Base-by-base conservation (phyloP, 2,888 invertebrate genomes). In the Harpalus rubripes region DNA sequence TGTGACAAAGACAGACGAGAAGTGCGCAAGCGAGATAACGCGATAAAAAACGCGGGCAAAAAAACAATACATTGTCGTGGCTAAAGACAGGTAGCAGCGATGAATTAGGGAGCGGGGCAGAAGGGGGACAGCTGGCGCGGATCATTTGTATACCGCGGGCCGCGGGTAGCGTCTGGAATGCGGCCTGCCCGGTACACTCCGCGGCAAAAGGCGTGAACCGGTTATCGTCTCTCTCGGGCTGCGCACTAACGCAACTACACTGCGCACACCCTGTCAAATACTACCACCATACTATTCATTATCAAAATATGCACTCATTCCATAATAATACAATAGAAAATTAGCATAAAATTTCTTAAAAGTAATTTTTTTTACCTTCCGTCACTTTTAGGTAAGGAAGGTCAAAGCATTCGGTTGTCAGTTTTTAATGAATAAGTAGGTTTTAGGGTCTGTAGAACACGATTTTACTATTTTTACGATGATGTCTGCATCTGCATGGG, bases 81-180 rank as follows among this genome's bases (percentile, higher is more conserved):
- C 88, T 89, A 89, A 90, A 91, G 91, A 91, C 91, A 90, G 91
- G 91, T 91, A 91, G 91, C 91, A 88, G 90, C 88, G 87, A 86
- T 87, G 87, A 87, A 86, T 85, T 86, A 87, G 85, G 85, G 87
- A 81, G 56, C 86, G 87, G 87, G 87, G 88, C 88, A 84, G 88
- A 88, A 86, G 87, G 89, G 89, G 89, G 90, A 90, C 88, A 88
- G 90, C 89, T 88, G 90, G 88, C 87, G 88, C 88, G 91, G 91
- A 91, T 92, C 91, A 92, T 91, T 90, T 91, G 91, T 91, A 91
- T 92, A 91, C 90, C 88, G 90, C 89, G 91, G 91, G 91, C 87
- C 87, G 87, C 87, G 87, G 88, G 32, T 68, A 68, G 39, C 68
- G 68, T 86, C 88, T 88, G 88, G 91, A 91, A 91, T 91, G 91